Percentiles rank a stretch among this genome's conserved stretches.
Evolutionary conservation across 2,888 invertebrate species (phyloP).

Genomic region (Nebria salina): DNA sequence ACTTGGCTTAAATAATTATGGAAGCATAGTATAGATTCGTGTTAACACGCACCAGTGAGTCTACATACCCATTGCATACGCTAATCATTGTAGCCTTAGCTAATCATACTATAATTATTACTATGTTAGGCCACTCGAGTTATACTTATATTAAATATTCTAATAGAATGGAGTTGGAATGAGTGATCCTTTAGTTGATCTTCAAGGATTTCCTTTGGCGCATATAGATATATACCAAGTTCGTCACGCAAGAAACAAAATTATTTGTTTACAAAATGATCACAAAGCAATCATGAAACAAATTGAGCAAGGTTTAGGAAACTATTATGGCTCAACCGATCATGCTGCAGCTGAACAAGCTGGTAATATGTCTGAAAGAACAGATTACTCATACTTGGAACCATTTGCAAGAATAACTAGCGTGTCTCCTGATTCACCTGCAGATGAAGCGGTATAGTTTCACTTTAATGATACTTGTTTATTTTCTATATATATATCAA

Average conservation of each 20-base stretch:
- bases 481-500: slow-evolving; percentile 47
- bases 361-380: slow-evolving; percentile 50
- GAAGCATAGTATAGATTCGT: no score
- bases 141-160: not conserved
- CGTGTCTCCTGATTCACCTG: slow-evolving; percentile 82
- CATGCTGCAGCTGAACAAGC: slow-evolving; percentile 49
- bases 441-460: slow-evolving; percentile 76
- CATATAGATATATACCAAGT: slow-evolving; percentile 94
- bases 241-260: slow-evolving; percentile 85
- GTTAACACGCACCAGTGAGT: no score
- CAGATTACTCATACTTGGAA: slow-evolving; percentile 55
- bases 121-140: no score
- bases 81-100: no score
- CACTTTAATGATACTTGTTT: not conserved
- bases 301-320: slow-evolving; percentile 81
- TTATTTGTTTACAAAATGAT: slow-evolving; percentile 92
- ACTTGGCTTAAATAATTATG: no score
- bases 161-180: slow-evolving; percentile 82
- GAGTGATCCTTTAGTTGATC: slow-evolving; percentile 84
- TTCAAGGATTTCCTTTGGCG: slow-evolving; percentile 85
- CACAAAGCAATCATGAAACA: slow-evolving; percentile 83
- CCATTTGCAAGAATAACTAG: slow-evolving; percentile 78
- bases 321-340: slow-evolving; percentile 56
- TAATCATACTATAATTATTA: no score
- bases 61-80: no score